Evolutionary conservation across 2,113 vertebrate species (phyloP).

Genomic region (Bungarus multicinctus): DNA sequence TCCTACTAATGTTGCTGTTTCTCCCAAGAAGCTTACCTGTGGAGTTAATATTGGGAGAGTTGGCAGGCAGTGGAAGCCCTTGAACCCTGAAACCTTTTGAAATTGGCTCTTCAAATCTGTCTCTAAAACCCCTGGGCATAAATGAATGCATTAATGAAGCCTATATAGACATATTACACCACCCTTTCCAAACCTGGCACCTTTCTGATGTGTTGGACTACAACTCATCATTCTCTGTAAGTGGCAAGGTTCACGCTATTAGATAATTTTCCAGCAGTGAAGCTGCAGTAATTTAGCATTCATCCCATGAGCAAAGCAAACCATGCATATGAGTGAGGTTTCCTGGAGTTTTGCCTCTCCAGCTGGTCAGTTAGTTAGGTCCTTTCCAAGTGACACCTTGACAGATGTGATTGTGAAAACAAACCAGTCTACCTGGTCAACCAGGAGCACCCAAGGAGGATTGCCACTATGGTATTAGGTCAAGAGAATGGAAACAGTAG

Average conservation of each 20-base stretch:
- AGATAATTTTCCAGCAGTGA: neutral
- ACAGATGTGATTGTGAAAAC: neutral
- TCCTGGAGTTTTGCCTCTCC: neutral
- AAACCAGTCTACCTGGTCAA: neutral
- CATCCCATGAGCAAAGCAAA: neutral
- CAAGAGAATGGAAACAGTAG: neutral
- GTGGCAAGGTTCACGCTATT: neutral
- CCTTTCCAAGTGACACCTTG: neutral
- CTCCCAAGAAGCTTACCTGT: neutral
- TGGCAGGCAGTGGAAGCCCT: neutral
- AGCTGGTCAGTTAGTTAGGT: neutral
- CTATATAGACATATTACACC: neutral
- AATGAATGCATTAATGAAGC: neutral
- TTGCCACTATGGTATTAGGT: neutral
- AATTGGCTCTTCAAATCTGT: neutral
- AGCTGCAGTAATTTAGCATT: neutral
- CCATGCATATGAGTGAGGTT: neutral
- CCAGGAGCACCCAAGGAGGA: neutral
- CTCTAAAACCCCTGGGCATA: neutral
- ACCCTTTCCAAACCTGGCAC: neutral
- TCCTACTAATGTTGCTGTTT: neutral
- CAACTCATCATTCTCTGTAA: neutral
- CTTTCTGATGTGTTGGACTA: neutral
- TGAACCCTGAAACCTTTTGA: neutral
- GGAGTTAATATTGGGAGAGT: neutral